A percentile compares a stretch with the other conserved stretches of the same genome.
phyloP scores from a whole-genome alignment of 1,140 invertebrate species.

The Drosophila virilis region DNA sequence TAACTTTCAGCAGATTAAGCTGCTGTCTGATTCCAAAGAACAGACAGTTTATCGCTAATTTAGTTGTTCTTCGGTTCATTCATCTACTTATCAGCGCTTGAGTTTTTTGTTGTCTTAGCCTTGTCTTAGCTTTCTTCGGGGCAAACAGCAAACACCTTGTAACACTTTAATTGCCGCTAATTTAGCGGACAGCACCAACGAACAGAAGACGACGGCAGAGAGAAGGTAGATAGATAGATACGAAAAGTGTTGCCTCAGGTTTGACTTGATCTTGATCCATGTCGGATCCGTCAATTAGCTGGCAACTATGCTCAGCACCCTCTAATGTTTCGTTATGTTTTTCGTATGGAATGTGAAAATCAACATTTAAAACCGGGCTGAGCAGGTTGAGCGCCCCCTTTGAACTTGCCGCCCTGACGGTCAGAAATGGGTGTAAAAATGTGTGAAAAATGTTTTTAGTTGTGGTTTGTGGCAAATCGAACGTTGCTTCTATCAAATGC shows the following conservation, averaged over 20 bases:
- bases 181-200: conserved; percentile 45
- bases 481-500: conserved; percentile 59
- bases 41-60: conserved; percentile 22
- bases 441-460: conserved; percentile 13
- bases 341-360: conserved; percentile 9
- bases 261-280: conserved; percentile 49
- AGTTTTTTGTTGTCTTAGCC: conserved; percentile 26
- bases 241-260: conserved; percentile 8
- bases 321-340: conserved; percentile 55
- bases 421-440: background rate
- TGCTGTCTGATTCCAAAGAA: conserved; percentile 11
- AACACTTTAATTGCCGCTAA: conserved; percentile 78
- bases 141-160: conserved; percentile 64
- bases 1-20: conserved; percentile 1
- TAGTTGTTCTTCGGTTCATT: conserved; percentile 41
- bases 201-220: background rate
- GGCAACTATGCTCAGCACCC: conserved; percentile 51
- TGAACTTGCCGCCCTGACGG: conserved; percentile 7
- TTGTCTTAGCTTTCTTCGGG: conserved; percentile 59
- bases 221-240: conserved; percentile 3
- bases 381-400: conserved; percentile 3
- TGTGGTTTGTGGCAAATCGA: conserved; percentile 30
- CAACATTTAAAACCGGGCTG: conserved; percentile 3
- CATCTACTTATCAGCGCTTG: conserved; percentile 32
- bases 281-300: conserved; percentile 55